Evolutionary conservation across 2,888 invertebrate genomes (phyloP).

Genomic region (Masnerella sp.): DNA sequence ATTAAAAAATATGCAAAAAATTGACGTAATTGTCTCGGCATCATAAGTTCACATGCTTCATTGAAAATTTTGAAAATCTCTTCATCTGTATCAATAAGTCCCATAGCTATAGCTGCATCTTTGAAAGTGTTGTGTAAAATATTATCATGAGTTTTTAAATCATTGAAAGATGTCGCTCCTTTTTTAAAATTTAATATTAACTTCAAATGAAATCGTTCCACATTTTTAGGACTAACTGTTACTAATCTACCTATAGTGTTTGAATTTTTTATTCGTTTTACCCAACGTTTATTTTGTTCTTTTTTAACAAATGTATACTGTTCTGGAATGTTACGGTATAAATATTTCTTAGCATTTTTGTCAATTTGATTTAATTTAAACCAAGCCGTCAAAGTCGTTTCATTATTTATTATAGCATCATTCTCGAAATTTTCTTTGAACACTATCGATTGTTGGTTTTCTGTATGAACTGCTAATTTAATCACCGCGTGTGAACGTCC

Average conservation of each 20-base stretch:
- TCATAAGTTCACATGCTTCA: slow-evolving; percentile 12
- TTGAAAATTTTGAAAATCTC: slow-evolving; percentile 17
- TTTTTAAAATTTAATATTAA: slow-evolving; percentile 26
- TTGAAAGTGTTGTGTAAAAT: slow-evolving; percentile 5
- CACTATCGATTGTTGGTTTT: slow-evolving; percentile 47
- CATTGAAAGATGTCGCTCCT: slow-evolving; percentile 28
- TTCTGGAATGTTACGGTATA: slow-evolving; percentile 26
- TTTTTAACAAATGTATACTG: slow-evolving; percentile 8
- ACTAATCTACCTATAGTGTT: slow-evolving; percentile 32
- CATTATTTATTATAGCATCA: slow-evolving; percentile 16
- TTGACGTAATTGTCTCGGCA: slow-evolving; percentile 8
- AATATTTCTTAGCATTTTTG: slow-evolving; percentile 10
- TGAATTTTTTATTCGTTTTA: neutral
- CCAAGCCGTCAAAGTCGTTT: slow-evolving; percentile 49
- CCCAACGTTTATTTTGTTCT: neutral
- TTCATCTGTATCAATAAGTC: too few species aligned
- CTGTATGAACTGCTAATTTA: slow-evolving; percentile 43
- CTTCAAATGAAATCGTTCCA: slow-evolving; percentile 43
- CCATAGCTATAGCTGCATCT: slow-evolving; percentile 27
- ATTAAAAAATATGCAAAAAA: slow-evolving; percentile 20
- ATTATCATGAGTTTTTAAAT: slow-evolving; percentile 34
- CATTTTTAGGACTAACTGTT: slow-evolving; percentile 35
- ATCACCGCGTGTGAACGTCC: slow-evolving; percentile 45
- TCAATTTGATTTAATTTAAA: slow-evolving; percentile 42
- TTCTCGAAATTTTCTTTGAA: slow-evolving; percentile 7